These are phyloP conservation scores for Drosophila cracens DNA, from an alignment of 2,888 invertebrate genomes.

Conservation along the genomic window DNA sequence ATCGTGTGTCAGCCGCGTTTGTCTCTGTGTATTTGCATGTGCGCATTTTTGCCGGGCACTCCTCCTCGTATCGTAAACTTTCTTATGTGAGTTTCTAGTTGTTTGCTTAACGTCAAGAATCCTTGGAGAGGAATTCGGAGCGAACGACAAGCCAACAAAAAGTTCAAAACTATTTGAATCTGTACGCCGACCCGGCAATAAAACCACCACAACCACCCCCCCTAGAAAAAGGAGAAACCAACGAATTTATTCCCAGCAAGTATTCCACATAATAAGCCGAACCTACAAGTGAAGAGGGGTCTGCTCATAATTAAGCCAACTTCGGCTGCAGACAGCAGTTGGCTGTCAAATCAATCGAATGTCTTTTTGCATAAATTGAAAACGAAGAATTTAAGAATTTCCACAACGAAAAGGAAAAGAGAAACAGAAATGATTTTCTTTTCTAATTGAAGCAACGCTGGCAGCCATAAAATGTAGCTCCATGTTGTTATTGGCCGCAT, in stretches of 20 bases:
- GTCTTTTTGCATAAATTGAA: constrained; percentile 40
- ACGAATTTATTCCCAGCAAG: constrained; percentile 39
- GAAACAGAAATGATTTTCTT: constrained; percentile 30
- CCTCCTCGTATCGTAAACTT: constrained; percentile 69
- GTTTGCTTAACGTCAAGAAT: constrained; percentile 67
- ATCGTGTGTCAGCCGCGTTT: constrained; percentile 25
- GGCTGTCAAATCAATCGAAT: constrained; percentile 36
- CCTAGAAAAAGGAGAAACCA: neutral
- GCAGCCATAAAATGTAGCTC: constrained; percentile 68
- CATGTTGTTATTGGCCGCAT: constrained; percentile 53
- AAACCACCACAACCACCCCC: constrained; percentile 21
- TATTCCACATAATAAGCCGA: constrained; percentile 33
- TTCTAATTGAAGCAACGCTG: constrained; percentile 67
- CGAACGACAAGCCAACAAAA: constrained; percentile 43
- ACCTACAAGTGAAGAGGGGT: neutral
- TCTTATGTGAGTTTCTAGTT: constrained; percentile 77
- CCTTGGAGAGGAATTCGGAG: constrained; percentile 52
- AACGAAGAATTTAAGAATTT: constrained; percentile 3
- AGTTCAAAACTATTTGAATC: constrained; percentile 72
- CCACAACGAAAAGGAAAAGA: constrained; percentile 3
- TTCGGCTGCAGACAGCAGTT: constrained; percentile 15
- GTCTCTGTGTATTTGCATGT: constrained; percentile 66
- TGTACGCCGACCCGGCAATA: constrained; percentile 44
- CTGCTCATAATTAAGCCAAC: constrained; percentile 26
- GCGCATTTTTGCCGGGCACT: constrained; percentile 44